Conservation (phyloP, 2,888 invertebrate genomes). For the Dicranocentrus wangi region DNA sequence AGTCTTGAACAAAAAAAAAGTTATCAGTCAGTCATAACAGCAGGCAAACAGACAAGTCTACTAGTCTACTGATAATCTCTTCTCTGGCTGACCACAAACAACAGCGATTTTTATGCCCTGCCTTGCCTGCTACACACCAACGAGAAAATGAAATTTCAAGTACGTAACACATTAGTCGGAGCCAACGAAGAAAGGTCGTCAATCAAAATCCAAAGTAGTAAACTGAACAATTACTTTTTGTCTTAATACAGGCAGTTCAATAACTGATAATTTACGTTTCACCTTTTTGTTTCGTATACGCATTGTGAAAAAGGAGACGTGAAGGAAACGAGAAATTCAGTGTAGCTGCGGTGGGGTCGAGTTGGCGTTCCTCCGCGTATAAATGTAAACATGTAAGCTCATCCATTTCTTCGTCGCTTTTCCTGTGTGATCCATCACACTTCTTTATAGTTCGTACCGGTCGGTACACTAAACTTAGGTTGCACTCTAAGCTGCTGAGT, state of each 20-base stretch:
- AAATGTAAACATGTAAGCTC: not conserved
- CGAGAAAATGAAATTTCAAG: not conserved
- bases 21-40: not conserved
- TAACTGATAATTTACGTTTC: not conserved
- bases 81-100: not conserved
- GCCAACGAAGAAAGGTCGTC: not conserved
- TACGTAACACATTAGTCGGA: not conserved
- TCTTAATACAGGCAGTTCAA: not conserved
- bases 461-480: too few species aligned
- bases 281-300: not conserved
- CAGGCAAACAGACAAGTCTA: not conserved
- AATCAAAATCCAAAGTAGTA: not conserved
- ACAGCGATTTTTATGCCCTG: not conserved
- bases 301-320: not conserved
- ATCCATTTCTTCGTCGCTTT: not conserved
- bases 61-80: not conserved
- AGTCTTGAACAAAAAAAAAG: too few species aligned
- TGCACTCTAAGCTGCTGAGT: too few species aligned
- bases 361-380: not conserved
- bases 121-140: not conserved
- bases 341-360: not conserved
- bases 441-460: too few species aligned
- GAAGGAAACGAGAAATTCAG: not conserved
- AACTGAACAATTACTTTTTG: not conserved
- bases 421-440: too few species aligned